Evolutionary conservation across 2,113 vertebrate genomes (phyloP).

Genomic region (Sminthopsis crassicaudata): DNA sequence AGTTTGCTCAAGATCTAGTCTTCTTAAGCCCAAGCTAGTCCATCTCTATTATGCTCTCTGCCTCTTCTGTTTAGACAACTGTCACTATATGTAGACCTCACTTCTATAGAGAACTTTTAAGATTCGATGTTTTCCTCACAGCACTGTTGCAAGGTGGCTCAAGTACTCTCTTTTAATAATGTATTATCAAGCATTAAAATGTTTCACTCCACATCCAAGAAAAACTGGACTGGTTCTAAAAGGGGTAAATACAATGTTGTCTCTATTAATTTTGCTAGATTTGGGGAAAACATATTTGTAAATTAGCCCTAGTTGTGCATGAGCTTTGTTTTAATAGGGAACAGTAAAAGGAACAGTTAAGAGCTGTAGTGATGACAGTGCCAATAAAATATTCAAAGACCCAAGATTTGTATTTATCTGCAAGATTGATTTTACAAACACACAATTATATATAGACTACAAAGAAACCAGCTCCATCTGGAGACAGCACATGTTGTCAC

Average conservation of each 20-base stretch:
- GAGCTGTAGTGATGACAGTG: constrained; percentile 16
- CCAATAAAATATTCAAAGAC: constrained; percentile 41
- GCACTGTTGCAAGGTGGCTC: not conserved
- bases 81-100: not conserved
- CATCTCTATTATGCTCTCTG: not conserved
- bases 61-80: not conserved
- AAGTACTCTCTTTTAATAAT: not conserved
- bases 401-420: constrained; percentile 20
- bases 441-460: not conserved
- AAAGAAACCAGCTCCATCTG: not conserved
- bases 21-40: not conserved
- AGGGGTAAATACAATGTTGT: constrained; percentile 55
- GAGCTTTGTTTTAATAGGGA: constrained; percentile 53
- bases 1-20: not conserved
- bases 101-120: not conserved
- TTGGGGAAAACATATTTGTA: constrained; percentile 36
- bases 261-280: constrained; percentile 49
- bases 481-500: constrained; percentile 34
- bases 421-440: constrained; percentile 51
- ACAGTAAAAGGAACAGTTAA: constrained; percentile 41
- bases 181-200: constrained; percentile 40
- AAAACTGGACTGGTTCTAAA: constrained; percentile 50
- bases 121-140: not conserved
- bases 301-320: constrained; percentile 37
- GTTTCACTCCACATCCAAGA: constrained; percentile 31